Evolutionary conservation across 2,888 invertebrate species (phyloP).

Genomic region (Parnassius mnemosyne): DNA sequence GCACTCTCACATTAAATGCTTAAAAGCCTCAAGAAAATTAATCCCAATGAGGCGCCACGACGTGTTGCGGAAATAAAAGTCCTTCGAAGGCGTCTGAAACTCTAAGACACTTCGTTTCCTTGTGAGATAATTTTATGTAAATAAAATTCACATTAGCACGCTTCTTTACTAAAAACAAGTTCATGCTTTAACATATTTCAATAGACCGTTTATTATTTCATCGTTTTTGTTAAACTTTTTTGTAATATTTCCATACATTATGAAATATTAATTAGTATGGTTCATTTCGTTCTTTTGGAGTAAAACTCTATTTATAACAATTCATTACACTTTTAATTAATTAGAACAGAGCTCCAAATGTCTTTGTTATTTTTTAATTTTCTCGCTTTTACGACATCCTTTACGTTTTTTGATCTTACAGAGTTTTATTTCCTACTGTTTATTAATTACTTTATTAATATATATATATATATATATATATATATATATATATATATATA

Average conservation of each 20-base stretch:
- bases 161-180: conserved; percentile 60
- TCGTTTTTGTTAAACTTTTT: conserved; percentile 61
- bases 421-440: too few relatives aligned
- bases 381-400: not conserved
- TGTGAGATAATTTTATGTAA: conserved; percentile 73
- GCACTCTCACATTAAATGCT: conserved; percentile 30
- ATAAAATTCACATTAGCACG: conserved; percentile 74
- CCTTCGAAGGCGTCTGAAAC: conserved; percentile 45
- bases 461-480: too few relatives aligned
- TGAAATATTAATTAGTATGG: too few relatives aligned
- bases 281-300: too few relatives aligned
- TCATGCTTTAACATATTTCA: conserved; percentile 60
- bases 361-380: not conserved
- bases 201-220: conserved; percentile 65
- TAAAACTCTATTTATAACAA: too few relatives aligned
- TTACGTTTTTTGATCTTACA: too few relatives aligned
- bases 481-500: too few relatives aligned
- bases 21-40: conserved; percentile 59
- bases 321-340: too few relatives aligned
- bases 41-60: conserved; percentile 56
- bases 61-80: conserved; percentile 62
- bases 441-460: too few relatives aligned
- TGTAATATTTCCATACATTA: not conserved
- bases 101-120: conserved; percentile 56
- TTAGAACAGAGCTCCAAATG: too few relatives aligned